A percentile compares a stretch with the other conserved stretches of the same genome.
Evolutionary conservation across 2,888 invertebrate species (phyloP).

Genomic region (Chrysotoxum bicinctum): DNA sequence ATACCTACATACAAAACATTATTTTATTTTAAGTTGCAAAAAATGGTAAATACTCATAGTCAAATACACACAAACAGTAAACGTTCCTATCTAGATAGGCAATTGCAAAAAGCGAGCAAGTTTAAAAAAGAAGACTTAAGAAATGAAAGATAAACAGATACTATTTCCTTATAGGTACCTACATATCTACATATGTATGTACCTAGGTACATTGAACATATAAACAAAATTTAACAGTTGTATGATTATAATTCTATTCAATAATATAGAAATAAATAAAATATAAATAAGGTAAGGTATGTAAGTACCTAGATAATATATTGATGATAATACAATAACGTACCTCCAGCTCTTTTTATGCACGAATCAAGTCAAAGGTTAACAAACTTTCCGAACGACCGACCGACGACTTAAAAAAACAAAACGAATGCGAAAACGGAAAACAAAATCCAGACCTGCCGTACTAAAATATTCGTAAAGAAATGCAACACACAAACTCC

Average conservation of each 20-base stretch:
- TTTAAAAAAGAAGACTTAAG: not conserved
- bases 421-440: constrained; percentile 61
- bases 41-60: not conserved
- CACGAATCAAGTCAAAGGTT: constrained; percentile 70
- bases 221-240: not conserved
- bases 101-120: not conserved
- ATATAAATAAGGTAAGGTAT: no score
- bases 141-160: not conserved
- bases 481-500: constrained; percentile 60
- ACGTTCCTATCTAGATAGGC: not conserved
- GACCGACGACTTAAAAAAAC: constrained; percentile 40
- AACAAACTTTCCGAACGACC: constrained; percentile 66
- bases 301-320: not conserved
- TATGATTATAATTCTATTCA: not conserved
- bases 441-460: constrained; percentile 72
- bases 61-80: not conserved
- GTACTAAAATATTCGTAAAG: constrained; percentile 72
- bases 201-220: no score
- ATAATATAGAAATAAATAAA: not conserved
- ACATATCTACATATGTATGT: not conserved
- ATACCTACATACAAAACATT: no score
- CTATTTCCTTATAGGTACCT: no score
- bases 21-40: not conserved
- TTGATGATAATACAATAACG: constrained; percentile 28
- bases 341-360: constrained; percentile 56